Evolutionary conservation across 2,888 invertebrate species (phyloP).

Genomic region (Luperina testacea): DNA sequence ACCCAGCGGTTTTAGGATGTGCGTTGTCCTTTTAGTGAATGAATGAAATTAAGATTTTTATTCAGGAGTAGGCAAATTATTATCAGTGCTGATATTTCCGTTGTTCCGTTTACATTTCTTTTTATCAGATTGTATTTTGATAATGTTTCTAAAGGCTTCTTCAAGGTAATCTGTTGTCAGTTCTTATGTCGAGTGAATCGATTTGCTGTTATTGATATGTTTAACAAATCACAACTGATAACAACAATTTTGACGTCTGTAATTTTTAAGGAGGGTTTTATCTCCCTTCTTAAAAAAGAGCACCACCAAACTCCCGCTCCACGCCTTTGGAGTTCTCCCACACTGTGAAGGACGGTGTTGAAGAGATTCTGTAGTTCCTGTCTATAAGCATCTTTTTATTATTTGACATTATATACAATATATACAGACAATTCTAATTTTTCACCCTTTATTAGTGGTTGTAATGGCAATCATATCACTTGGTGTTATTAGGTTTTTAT

Average conservation of each 20-base stretch:
- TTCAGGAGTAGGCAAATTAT: neutral
- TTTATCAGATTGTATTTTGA: constrained; percentile 16
- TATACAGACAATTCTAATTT: too few relatives aligned
- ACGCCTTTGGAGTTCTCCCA: too few relatives aligned
- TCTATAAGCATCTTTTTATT: too few relatives aligned
- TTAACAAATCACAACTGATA: constrained; percentile 37
- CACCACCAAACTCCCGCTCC: too few relatives aligned
- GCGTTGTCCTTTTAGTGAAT: neutral
- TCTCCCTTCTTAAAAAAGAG: too few relatives aligned
- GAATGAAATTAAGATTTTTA: neutral
- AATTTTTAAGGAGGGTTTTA: too few relatives aligned
- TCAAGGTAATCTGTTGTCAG: constrained; percentile 27
- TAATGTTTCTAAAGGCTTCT: constrained; percentile 6
- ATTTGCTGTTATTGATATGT: constrained; percentile 47
- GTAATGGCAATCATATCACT: too few relatives aligned
- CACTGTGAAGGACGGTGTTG: too few relatives aligned
- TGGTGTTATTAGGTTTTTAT: too few relatives aligned
- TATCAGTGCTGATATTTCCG: constrained; percentile 13
- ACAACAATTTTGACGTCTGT: neutral
- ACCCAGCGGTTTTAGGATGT: neutral
- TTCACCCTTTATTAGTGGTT: too few relatives aligned
- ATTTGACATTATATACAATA: too few relatives aligned
- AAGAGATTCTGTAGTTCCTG: too few relatives aligned
- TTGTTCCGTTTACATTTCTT: constrained; percentile 5
- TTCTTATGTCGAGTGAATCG: constrained; percentile 11